Percentiles rank a stretch among this genome's conserved stretches.
phyloP scores from a whole-genome alignment of 2,797 vertebrate species.

The Calcarius lapponicus region DNA sequence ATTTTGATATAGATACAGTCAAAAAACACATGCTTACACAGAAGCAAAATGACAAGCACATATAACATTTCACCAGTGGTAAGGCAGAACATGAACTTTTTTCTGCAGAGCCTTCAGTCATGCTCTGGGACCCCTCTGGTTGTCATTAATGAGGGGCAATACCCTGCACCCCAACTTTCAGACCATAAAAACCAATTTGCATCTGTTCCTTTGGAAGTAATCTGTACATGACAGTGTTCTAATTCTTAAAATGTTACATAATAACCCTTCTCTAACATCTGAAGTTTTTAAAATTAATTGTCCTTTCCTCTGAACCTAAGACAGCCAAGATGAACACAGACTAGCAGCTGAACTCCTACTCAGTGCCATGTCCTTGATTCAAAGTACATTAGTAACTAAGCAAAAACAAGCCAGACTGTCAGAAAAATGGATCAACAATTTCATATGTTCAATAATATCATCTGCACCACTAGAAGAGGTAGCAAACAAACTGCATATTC shows the following conservation, averaged over 20 bases:
- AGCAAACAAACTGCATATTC: not conserved
- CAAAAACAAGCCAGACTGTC: not conserved
- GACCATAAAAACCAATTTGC: not conserved
- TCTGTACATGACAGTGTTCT: not conserved
- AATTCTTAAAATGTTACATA: not conserved
- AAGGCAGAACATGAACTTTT: not conserved
- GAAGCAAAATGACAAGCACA: not conserved
- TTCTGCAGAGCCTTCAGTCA: not conserved
- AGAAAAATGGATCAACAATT: not conserved
- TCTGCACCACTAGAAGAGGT: not conserved
- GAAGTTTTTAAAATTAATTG: not conserved
- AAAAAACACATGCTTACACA: not conserved
- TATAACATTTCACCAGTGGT: not conserved
- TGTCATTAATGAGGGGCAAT: not conserved
- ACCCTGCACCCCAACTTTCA: not conserved
- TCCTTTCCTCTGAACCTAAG: not conserved
- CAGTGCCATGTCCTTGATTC: not conserved
- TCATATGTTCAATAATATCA: not conserved
- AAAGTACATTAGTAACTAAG: not conserved
- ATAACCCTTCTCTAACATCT: not conserved
- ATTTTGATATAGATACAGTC: not conserved
- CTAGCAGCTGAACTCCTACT: not conserved
- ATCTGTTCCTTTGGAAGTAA: not conserved
- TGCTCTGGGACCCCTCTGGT: not conserved
- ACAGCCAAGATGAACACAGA: not conserved